Evolutionary conservation across 2,113 vertebrate genomes (phyloP).

Genomic region (Actenoides hombroni): DNA sequence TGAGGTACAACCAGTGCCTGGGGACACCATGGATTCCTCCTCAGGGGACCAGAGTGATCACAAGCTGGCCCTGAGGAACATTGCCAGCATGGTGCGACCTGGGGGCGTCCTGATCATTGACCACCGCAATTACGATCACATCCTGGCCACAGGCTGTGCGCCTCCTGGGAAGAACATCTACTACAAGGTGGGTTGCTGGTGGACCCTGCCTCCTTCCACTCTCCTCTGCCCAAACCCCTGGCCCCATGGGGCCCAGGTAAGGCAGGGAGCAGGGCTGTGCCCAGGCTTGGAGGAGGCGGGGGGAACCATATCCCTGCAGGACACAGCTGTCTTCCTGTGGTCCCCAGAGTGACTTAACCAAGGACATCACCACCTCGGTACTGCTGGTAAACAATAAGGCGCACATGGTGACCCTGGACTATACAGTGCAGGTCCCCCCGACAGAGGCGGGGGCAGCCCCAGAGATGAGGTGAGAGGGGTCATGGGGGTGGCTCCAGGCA

Average conservation of each 20-base stretch:
- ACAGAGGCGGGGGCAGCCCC: slow-evolving; percentile 56
- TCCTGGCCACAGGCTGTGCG: slow-evolving; percentile 87
- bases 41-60: slow-evolving; percentile 96
- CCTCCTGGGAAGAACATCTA: slow-evolving; percentile 97
- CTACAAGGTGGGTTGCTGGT: slow-evolving; percentile 84
- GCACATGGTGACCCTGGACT: slow-evolving; percentile 97
- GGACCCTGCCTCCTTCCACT: not conserved
- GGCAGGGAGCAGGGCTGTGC: not conserved
- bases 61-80: slow-evolving; percentile 90
- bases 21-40: not conserved
- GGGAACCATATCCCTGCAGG: accelerated
- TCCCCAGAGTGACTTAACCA: slow-evolving; percentile 89
- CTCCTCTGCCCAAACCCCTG: not conserved
- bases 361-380: slow-evolving; percentile 93
- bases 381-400: slow-evolving; percentile 92
- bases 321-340: not conserved
- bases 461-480: slow-evolving; percentile 83
- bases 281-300: not conserved
- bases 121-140: slow-evolving; percentile 96
- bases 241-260: accelerated
- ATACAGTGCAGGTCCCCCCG: slow-evolving; percentile 87
- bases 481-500: accelerated
- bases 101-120: slow-evolving; percentile 93
- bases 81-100: slow-evolving; percentile 89
- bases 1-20: not conserved